A percentile compares a stretch with the other conserved stretches of the same genome.
Conservation (phyloP, 1,140 invertebrate genomes). For the Ips typographus region DNA sequence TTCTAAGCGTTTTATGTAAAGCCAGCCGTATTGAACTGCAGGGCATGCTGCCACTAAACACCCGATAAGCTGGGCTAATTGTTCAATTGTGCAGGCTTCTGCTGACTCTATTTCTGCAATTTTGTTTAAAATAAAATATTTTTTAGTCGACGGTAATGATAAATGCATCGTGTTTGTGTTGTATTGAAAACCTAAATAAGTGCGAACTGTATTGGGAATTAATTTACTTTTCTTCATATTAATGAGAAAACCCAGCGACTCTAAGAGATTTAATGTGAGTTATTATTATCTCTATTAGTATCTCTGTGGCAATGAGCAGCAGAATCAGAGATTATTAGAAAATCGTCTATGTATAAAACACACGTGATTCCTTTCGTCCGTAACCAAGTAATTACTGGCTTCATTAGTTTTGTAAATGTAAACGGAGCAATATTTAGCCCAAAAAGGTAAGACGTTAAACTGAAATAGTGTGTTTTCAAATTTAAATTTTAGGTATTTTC, state of each 20-base stretch:
- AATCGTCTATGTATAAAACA: constrained; percentile 31
- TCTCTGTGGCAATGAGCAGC: constrained; percentile 18
- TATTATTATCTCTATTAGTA: no score
- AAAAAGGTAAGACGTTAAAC: constrained; percentile 5
- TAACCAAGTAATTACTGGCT: constrained; percentile 18
- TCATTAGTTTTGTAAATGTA: constrained; percentile 23
- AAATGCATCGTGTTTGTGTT: no score
- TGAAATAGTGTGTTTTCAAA: constrained; percentile 20
- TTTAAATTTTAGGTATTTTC: constrained; percentile 30
- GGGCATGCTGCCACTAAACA: constrained; percentile 1
- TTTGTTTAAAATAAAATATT: no score
- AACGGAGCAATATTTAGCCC: not conserved
- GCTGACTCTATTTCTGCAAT: no score
- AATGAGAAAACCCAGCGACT: constrained; percentile 11
- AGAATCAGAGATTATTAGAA: constrained; percentile 26
- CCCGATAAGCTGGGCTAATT: constrained; percentile 1
- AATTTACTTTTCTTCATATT: no score
- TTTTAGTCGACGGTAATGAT: no score
- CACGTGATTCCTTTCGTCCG: constrained; percentile 12
- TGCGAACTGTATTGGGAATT: no score
- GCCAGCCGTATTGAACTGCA: constrained; percentile 15
- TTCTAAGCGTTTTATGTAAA: constrained; percentile 10
- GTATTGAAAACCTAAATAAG: no score
- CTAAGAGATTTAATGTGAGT: constrained; percentile 3
- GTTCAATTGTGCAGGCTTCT: constrained; percentile 2